phyloP scores from a whole-genome alignment of 2,797 vertebrate genomes.

The Tokudaia tokunoshimensis region DNA sequence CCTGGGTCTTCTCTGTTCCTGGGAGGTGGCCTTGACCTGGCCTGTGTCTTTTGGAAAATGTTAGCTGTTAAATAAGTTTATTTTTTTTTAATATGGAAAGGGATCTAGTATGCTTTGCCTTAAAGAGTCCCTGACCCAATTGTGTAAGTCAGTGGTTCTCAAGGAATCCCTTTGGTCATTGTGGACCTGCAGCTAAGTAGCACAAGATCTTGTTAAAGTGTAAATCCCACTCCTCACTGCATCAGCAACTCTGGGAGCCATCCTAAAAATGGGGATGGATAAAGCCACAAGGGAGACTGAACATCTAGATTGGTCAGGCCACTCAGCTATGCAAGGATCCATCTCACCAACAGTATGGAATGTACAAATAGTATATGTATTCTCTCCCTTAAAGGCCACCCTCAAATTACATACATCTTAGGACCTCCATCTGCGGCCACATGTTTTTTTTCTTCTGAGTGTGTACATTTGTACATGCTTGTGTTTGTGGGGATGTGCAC shows the following conservation, averaged over 20 bases:
- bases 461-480: background rate
- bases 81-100: background rate
- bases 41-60: background rate
- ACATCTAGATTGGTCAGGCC: background rate
- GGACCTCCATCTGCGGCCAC: too few relatives aligned
- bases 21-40: too few relatives aligned
- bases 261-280: too few relatives aligned
- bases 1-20: fast-evolving
- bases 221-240: fast-evolving
- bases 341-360: too few relatives aligned
- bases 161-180: background rate
- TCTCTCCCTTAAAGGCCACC: background rate
- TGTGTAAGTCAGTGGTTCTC: background rate
- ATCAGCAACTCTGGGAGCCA: background rate
- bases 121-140: background rate
- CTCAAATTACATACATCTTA: background rate
- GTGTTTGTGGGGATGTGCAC: background rate
- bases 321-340: background rate
- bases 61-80: background rate
- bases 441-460: background rate
- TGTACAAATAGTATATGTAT: too few relatives aligned
- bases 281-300: background rate
- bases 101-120: background rate
- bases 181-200: background rate
- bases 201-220: background rate